These are phyloP conservation scores for Anarhynchus alexandrinus DNA, from an alignment of 2,113 vertebrate genomes.

Conservation along the genomic window DNA sequence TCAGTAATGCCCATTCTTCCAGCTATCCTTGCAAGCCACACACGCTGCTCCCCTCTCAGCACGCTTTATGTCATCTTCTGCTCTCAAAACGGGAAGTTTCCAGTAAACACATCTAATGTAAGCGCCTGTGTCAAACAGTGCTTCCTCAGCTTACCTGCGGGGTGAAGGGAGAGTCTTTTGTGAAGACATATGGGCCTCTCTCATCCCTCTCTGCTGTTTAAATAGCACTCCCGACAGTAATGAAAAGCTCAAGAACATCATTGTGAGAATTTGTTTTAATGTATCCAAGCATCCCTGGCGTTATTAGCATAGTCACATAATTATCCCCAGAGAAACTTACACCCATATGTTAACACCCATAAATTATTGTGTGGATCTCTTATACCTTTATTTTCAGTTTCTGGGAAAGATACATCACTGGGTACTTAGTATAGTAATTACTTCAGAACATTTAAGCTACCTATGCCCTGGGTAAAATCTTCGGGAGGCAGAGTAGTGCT, in stretches of 20 bases:
- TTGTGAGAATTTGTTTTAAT: not conserved
- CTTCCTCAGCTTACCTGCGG: not conserved
- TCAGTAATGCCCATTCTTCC: not conserved
- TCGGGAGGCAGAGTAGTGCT: not conserved
- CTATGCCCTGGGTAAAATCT: not conserved
- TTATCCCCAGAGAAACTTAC: slow-evolving; percentile 38
- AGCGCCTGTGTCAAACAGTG: not conserved
- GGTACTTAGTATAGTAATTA: not conserved
- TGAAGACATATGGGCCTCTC: not conserved
- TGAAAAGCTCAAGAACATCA: not conserved
- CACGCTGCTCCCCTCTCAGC: not conserved
- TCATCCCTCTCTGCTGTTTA: not conserved
- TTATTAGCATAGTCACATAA: slow-evolving; percentile 42
- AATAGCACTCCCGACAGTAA: not conserved
- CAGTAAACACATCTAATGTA: not conserved
- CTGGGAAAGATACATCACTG: slow-evolving; percentile 23
- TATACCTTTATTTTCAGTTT: slow-evolving; percentile 36
- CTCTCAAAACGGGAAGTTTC: not conserved
- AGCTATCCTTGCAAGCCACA: not conserved
- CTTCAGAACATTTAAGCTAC: not conserved
- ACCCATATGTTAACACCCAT: slow-evolving; percentile 37
- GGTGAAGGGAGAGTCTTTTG: not conserved
- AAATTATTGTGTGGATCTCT: not conserved
- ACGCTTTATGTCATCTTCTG: not conserved
- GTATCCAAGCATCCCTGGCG: not conserved